Evolutionary conservation across 2,888 invertebrate species (phyloP).

Genomic region (Drosophila eohydei): DNA sequence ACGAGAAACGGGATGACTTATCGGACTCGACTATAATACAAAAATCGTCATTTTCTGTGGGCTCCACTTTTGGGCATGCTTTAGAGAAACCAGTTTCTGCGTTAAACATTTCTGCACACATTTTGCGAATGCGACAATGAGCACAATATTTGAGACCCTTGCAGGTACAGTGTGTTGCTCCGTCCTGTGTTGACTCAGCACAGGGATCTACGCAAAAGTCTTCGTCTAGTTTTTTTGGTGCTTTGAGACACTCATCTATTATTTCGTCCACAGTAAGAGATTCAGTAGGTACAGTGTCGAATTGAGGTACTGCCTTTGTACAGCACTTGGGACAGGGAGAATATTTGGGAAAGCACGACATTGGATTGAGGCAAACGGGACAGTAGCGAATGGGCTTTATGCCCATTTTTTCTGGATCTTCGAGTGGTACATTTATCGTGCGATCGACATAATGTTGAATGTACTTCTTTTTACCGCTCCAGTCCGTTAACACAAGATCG

Average conservation of each 20-base stretch:
- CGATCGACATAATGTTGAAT: constrained; percentile 2
- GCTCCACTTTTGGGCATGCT: constrained; percentile 42
- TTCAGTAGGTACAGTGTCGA: constrained; percentile 44
- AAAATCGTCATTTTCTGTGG: constrained; percentile 53
- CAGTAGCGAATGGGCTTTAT: constrained; percentile 74
- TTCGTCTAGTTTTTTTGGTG: constrained; percentile 7
- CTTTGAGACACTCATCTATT: constrained; percentile 63
- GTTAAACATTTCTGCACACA: constrained; percentile 69
- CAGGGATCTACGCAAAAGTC: constrained; percentile 44
- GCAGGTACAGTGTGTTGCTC: constrained; percentile 65
- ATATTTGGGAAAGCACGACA: constrained; percentile 84
- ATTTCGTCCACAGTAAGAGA: constrained; percentile 74
- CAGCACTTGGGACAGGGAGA: constrained; percentile 82
- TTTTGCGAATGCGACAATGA: constrained; percentile 76
- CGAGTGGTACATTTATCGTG: constrained; percentile 43
- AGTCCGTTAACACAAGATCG: neutral
- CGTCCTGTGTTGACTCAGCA: neutral
- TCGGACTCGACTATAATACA: constrained; percentile 48
- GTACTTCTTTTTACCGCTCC: neutral
- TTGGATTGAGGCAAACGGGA: constrained; percentile 78
- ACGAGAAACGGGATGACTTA: constrained; percentile 32
- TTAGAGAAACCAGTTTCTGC: neutral
- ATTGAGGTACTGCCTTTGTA: constrained; percentile 68
- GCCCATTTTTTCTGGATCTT: constrained; percentile 29
- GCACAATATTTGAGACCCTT: constrained; percentile 67